Evolutionary conservation across 2,113 vertebrate species (phyloP).

Genomic region (Megalops atlanticus): DNA sequence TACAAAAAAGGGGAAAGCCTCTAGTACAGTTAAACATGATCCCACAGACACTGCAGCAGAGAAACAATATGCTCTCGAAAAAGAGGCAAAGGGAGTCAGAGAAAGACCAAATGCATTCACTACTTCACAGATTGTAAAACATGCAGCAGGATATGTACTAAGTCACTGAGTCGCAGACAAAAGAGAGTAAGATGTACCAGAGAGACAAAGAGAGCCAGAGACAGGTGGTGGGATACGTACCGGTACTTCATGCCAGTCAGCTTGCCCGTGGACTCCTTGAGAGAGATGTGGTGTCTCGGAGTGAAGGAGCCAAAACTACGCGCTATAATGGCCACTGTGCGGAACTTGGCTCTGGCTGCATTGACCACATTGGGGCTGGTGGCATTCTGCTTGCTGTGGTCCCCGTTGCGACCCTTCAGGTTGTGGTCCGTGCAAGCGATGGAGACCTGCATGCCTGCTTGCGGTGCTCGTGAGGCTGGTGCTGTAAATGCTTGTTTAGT

Average conservation of each 20-base stretch:
- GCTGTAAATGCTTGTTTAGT: neutral
- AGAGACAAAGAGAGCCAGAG: constrained; percentile 1
- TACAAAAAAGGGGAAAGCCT: neutral
- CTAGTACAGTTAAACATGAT: neutral
- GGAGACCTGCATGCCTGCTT: constrained; percentile 93
- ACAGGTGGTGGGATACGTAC: constrained; percentile 69
- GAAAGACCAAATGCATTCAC: too few species aligned
- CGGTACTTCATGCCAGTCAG: constrained; percentile 99
- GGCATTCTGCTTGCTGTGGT: constrained; percentile 91
- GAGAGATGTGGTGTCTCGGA: constrained; percentile 92
- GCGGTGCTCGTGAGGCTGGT: neutral
- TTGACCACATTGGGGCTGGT: constrained; percentile 90
- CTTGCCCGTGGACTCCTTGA: constrained; percentile 97
- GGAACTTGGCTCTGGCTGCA: constrained; percentile 91
- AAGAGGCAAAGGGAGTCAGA: neutral
- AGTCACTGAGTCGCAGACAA: too few species aligned
- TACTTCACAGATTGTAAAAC: too few species aligned
- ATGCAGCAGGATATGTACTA: too few species aligned
- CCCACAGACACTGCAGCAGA: neutral
- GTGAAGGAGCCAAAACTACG: constrained; percentile 94
- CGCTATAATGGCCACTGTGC: constrained; percentile 96
- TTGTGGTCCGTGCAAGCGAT: constrained; percentile 98
- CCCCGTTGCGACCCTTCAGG: constrained; percentile 92
- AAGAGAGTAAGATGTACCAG: constrained; percentile 6
- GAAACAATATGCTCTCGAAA: neutral